Conservation (phyloP, 2,113 vertebrate genomes). For the Seriola dumerili region DNA sequence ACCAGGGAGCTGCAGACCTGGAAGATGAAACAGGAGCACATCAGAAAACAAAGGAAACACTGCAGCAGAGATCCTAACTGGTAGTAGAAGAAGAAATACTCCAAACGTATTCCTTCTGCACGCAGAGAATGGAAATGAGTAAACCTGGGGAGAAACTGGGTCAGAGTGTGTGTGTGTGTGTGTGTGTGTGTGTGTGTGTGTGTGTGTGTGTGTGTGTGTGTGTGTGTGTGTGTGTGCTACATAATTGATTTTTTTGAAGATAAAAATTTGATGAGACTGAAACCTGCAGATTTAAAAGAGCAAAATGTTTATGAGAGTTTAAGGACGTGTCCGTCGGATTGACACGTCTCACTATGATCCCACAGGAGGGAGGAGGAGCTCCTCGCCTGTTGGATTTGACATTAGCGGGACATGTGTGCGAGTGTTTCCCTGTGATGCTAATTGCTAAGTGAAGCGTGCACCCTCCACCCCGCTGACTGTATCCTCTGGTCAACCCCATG, state of each 20-base stretch:
- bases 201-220: not conserved
- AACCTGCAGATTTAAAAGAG: conserved; percentile 17
- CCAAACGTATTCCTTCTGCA: not conserved
- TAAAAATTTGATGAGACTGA: conserved; percentile 50
- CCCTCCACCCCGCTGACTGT: conserved; percentile 18
- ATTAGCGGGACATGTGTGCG: conserved; percentile 25
- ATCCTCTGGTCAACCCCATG: conserved; percentile 11
- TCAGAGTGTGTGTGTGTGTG: conserved; percentile 38
- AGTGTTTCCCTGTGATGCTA: conserved; percentile 7
- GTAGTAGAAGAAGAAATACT: not conserved
- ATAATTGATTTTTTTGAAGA: conserved; percentile 31
- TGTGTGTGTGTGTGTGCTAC: conserved; percentile 21
- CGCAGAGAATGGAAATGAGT: not conserved
- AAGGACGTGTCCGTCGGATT: not conserved
- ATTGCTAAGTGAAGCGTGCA: conserved; percentile 40
- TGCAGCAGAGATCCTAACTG: not conserved
- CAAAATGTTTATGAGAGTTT: not conserved
- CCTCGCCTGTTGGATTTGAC: conserved; percentile 28
- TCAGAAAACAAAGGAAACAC: not conserved
- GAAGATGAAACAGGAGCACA: conserved; percentile 14
- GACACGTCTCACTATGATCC: not conserved
- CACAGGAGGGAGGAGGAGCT: not conserved
- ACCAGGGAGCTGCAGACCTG: conserved; percentile 37
- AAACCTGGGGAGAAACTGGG: conserved; percentile 48
- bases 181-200: conserved; percentile 22